Evolutionary conservation across 30 jellyfish, hydroid and myxozoan genomes (phyloP).

Genomic region (Cassiopea andromeda): DNA sequence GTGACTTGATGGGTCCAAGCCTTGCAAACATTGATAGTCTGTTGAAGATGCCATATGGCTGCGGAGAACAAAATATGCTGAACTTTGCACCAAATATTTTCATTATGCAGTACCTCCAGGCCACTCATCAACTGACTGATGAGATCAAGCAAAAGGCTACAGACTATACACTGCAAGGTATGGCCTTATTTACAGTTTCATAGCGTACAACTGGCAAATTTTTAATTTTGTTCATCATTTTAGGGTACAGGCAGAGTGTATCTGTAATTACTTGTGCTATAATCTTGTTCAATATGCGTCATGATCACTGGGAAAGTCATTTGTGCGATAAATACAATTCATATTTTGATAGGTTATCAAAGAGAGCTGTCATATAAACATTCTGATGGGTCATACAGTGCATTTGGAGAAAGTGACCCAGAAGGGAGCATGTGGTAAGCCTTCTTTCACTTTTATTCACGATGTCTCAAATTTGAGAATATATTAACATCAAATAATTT

Average conservation of each 20-base stretch:
- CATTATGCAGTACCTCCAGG: constrained; percentile 82
- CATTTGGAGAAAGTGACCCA: constrained; percentile 86
- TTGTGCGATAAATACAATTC: background rate
- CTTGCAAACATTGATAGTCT: constrained; percentile 73
- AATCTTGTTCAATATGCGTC: background rate
- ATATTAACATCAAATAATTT: too few relatives aligned
- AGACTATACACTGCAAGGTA: constrained; percentile 80
- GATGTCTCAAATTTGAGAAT: too few relatives aligned
- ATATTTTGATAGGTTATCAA: constrained; percentile 69
- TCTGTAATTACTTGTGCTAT: background rate
- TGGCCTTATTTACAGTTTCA: background rate
- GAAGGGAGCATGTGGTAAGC: constrained; percentile 96
- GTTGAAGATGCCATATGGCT: constrained; percentile 93
- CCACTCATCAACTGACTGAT: constrained; percentile 70
- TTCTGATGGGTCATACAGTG: constrained; percentile 84
- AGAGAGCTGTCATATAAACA: constrained; percentile 82
- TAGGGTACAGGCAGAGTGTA: background rate
- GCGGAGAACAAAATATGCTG: constrained; percentile 96
- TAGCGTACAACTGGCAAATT: background rate
- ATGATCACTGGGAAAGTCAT: background rate
- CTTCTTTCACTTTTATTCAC: background rate
- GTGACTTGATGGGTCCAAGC: constrained; percentile 97
- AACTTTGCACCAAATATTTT: constrained; percentile 90
- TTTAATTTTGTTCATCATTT: background rate
- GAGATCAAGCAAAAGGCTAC: constrained; percentile 68